Evolutionary conservation across 2,113 vertebrate species (phyloP).

Genomic region (Hippocampus mohnikei): DNA sequence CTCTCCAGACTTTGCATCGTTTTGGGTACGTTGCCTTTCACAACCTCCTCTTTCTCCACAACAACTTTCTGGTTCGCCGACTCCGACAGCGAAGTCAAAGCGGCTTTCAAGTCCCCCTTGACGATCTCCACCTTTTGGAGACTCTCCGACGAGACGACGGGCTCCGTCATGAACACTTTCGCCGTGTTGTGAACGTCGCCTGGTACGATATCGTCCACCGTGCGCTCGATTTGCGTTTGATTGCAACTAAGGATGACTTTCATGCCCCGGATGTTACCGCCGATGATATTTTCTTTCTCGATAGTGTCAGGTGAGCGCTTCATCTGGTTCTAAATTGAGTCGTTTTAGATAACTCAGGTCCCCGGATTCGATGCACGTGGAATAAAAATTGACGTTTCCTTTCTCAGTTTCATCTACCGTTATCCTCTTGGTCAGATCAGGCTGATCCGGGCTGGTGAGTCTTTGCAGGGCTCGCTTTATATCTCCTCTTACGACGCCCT

Average conservation of each 20-base stretch:
- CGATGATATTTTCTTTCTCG: constrained; percentile 76
- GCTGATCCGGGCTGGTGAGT: constrained; percentile 68
- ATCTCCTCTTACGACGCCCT: constrained; percentile 79
- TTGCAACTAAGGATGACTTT: constrained; percentile 76
- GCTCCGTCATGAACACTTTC: constrained; percentile 81
- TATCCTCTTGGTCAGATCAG: constrained; percentile 65
- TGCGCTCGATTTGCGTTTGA: constrained; percentile 74
- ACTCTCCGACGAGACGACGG: constrained; percentile 57
- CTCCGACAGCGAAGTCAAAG: constrained; percentile 77
- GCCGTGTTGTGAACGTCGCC: constrained; percentile 81
- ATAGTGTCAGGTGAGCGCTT: constrained; percentile 45
- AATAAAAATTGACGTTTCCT: constrained; percentile 88
- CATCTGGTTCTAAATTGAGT: constrained; percentile 73
- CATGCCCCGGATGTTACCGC: constrained; percentile 81
- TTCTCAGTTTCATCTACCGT: constrained; percentile 79
- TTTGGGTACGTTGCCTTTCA: constrained; percentile 78
- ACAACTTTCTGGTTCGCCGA: constrained; percentile 75
- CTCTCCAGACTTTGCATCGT: constrained; percentile 76
- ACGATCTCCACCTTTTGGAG: constrained; percentile 78
- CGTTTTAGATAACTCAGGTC: constrained; percentile 84
- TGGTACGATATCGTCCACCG: constrained; percentile 82
- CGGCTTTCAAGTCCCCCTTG: constrained; percentile 80
- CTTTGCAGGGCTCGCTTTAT: constrained; percentile 77
- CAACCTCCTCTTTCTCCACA: constrained; percentile 79
- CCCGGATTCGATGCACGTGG: constrained; percentile 89